Percentiles rank a stretch among this genome's conserved stretches.
Conservation (phyloP, 2,888 invertebrate genomes). For the Candidula unifasciata region DNA sequence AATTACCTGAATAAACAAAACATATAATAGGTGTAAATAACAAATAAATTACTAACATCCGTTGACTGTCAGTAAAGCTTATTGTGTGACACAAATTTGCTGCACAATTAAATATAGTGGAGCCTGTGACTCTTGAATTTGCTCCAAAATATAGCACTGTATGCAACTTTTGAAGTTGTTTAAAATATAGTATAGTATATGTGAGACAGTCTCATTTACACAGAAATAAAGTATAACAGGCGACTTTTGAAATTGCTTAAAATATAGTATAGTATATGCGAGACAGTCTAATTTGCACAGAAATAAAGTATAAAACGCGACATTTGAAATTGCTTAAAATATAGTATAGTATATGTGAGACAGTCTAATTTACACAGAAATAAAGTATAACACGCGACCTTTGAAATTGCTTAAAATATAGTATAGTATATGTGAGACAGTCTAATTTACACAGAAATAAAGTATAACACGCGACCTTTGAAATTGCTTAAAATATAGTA, state of each 20-base stretch:
- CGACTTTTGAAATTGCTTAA: too few species aligned
- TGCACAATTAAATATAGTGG: not conserved
- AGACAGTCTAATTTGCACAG: not conserved
- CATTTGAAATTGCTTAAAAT: too few species aligned
- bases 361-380: too few species aligned
- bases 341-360: too few species aligned
- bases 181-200: not conserved
- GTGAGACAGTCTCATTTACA: too few species aligned
- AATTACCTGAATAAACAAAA: not conserved
- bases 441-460: not conserved
- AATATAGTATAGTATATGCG: not conserved
- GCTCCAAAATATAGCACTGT: too few species aligned
- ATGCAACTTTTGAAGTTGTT: not conserved
- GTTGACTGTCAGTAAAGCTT: not conserved
- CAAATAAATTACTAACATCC: not conserved
- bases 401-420: too few species aligned
- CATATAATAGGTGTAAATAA: not conserved
- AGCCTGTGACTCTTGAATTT: not conserved
- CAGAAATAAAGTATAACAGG: too few species aligned
- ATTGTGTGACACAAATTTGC: not conserved
- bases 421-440: not conserved
- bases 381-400: too few species aligned
- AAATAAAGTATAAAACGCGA: too few species aligned
- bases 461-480: too few species aligned
- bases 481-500: too few species aligned